Percentiles rank a stretch among this genome's conserved stretches.
phyloP scores from a whole-genome alignment of 30 jellyfish, hydroid and myxozoan species.

The Pelagia noctiluca region DNA sequence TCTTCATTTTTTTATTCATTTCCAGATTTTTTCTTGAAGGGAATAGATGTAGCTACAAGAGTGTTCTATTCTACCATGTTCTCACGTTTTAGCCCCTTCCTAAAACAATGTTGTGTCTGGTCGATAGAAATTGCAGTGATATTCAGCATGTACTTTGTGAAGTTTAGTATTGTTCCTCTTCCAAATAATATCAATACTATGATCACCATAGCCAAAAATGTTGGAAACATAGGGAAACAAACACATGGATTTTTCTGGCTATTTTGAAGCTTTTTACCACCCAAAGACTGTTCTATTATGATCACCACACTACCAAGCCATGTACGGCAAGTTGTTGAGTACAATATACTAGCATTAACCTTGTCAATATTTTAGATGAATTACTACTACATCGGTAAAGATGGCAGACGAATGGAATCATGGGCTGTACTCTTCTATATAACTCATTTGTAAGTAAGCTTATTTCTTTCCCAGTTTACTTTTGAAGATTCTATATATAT shows the following conservation, averaged over 20 bases:
- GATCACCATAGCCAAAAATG: too few species aligned
- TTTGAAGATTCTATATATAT: neutral
- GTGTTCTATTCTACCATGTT: neutral
- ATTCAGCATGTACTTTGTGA: neutral
- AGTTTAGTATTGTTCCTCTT: too few species aligned
- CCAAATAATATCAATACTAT: too few species aligned
- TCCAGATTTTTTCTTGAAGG: neutral
- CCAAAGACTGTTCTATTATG: too few species aligned
- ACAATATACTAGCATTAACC: too few species aligned
- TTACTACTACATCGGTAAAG: conserved; percentile 90
- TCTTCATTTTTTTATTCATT: too few species aligned
- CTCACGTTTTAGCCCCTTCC: neutral
- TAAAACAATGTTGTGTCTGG: neutral
- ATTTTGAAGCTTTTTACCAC: too few species aligned
- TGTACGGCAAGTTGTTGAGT: too few species aligned
- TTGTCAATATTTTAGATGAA: conserved; percentile 58
- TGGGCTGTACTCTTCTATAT: conserved; percentile 97
- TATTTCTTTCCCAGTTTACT: neutral
- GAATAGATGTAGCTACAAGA: neutral
- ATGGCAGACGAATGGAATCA: conserved; percentile 92
- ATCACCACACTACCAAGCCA: too few species aligned
- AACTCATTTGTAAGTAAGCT: conserved; percentile 87
- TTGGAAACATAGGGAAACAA: too few species aligned
- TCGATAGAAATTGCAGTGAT: neutral
- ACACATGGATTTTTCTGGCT: too few species aligned